phyloP scores from a whole-genome alignment of 2,113 vertebrate genomes.

The Solea solea region DNA sequence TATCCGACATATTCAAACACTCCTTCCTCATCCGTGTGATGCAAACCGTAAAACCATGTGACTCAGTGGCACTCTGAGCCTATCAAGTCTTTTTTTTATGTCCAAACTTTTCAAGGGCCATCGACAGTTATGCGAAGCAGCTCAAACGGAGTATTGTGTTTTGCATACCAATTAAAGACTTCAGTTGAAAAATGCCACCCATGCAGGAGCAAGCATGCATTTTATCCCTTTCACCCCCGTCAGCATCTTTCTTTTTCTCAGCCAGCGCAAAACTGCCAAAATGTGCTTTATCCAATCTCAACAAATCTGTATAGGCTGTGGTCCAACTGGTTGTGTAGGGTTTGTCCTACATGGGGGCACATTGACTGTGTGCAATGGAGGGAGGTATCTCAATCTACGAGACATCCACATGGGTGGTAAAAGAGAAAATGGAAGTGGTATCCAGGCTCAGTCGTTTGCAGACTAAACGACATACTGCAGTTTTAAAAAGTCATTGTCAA shows the following conservation, averaged over 20 bases:
- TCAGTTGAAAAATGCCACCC: constrained; percentile 34
- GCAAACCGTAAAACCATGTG: constrained; percentile 14
- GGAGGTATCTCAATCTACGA: constrained; percentile 72
- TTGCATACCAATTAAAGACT: constrained; percentile 44
- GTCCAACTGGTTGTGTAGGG: constrained; percentile 66
- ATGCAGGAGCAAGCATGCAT: constrained; percentile 44
- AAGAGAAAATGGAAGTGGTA: constrained; percentile 48
- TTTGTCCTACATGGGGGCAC: constrained; percentile 73
- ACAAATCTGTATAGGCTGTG: constrained; percentile 58
- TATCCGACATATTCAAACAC: constrained; percentile 34
- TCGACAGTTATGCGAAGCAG: constrained; percentile 7
- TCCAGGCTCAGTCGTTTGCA: constrained; percentile 32
- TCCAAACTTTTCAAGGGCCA: constrained; percentile 39
- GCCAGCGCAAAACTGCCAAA: constrained; percentile 55
- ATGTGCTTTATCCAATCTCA: constrained; percentile 63
- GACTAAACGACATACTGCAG: constrained; percentile 21
- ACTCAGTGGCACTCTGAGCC: neutral
- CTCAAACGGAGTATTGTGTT: constrained; percentile 4
- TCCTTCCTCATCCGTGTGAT: constrained; percentile 25
- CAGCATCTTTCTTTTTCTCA: constrained; percentile 34
- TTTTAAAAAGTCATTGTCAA: neutral
- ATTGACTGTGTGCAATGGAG: constrained; percentile 77
- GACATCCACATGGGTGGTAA: constrained; percentile 75
- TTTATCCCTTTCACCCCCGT: constrained; percentile 24
- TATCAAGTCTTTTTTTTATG: neutral